A percentile compares a stretch with the other conserved stretches of the same genome.
Evolutionary conservation across 2,113 vertebrate genomes (phyloP).

Genomic region (Anoplopoma fimbria): DNA sequence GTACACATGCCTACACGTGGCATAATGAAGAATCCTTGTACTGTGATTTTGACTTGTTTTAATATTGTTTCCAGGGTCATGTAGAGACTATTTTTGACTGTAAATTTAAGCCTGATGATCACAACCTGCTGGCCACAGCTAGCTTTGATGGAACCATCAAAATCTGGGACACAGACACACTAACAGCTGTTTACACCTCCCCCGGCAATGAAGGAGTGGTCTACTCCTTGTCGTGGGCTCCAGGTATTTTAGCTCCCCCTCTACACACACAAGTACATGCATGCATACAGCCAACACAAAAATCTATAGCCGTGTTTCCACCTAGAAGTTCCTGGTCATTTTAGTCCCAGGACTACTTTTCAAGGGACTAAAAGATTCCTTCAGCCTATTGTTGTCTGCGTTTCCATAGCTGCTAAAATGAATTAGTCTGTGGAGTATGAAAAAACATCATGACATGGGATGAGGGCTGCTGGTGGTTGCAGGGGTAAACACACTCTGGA

Average conservation of each 20-base stretch:
- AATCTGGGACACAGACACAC: slow-evolving; percentile 97
- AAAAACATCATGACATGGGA: too few relatives aligned
- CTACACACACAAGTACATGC: neutral
- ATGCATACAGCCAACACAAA: neutral
- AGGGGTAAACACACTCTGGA: too few relatives aligned
- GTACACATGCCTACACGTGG: neutral
- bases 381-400: too few relatives aligned
- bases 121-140: slow-evolving; percentile 95
- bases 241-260: slow-evolving; percentile 83
- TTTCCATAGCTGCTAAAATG: too few relatives aligned
- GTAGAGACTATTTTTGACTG: slow-evolving; percentile 99
- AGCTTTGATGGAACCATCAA: slow-evolving; percentile 99
- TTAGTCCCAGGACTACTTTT: neutral
- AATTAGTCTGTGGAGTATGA: too few relatives aligned
- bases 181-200: slow-evolving; percentile 93
- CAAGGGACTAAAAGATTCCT: too few relatives aligned
- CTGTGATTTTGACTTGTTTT: neutral
- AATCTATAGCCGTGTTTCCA: neutral
- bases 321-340: neutral
- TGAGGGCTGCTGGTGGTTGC: too few relatives aligned
- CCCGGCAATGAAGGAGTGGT: slow-evolving; percentile 98
- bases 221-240: slow-evolving; percentile 98
- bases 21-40: neutral
- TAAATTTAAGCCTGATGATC: slow-evolving; percentile 97
- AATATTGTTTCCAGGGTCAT: slow-evolving; percentile 88